These are phyloP conservation scores for Plagiodera versicolora DNA, from an alignment of 2,888 invertebrate species.

Conservation along the genomic window DNA sequence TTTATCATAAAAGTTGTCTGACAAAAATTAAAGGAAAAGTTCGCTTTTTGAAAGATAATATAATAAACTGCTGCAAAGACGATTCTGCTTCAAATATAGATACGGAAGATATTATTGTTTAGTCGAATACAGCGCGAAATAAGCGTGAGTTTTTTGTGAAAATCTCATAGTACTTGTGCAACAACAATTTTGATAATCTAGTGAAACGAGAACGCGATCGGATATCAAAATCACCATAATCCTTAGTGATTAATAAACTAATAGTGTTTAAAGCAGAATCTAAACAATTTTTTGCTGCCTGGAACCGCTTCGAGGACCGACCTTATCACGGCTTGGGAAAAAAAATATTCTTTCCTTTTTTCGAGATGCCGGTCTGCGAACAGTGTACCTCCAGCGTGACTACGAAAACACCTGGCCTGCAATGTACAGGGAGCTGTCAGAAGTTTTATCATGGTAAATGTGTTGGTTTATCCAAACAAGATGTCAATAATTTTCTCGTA, in stretches of 20 bases:
- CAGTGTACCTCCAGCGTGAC: not conserved
- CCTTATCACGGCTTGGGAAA: not conserved
- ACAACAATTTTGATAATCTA: not conserved
- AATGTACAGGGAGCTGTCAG: not conserved
- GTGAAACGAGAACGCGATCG: not conserved
- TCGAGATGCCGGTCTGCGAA: constrained; percentile 1
- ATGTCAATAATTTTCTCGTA: not conserved
- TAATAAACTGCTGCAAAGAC: constrained; percentile 5
- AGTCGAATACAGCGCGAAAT: not conserved
- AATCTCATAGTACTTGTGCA: not conserved
- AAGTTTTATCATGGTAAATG: no score
- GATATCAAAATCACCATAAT: not conserved
- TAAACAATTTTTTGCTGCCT: not conserved
- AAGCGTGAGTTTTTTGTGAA: not conserved
- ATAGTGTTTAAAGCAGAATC: not conserved
- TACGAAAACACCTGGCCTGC: not conserved
- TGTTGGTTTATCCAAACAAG: not conserved
- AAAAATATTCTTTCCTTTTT: not conserved
- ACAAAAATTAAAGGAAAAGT: not conserved
- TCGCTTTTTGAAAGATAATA: constrained; percentile 5
- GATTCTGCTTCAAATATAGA: not conserved
- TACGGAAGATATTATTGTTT: constrained; percentile 1
- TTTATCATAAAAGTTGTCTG: constrained; percentile 9
- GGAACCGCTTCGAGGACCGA: not conserved
- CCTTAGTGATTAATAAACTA: not conserved